These are phyloP conservation scores for Rhamphomyia laevipes DNA, from an alignment of 2,888 invertebrate species.

Conservation along the genomic window DNA sequence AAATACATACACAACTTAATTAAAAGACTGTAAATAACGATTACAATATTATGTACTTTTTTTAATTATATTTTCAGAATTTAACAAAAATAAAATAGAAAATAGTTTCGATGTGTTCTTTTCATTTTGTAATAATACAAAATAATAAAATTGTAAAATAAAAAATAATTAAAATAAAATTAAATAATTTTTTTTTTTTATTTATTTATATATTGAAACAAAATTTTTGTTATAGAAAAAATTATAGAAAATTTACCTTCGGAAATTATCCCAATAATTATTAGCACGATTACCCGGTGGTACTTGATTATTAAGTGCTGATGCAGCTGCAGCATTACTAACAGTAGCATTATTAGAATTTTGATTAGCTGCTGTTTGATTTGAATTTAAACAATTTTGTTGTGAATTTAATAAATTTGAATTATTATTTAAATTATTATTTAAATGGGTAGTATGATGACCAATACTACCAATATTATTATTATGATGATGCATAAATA, in stretches of 20 bases:
- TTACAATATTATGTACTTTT: too few relatives aligned
- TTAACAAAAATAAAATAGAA: too few relatives aligned
- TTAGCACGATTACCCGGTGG: slow-evolving; percentile 83
- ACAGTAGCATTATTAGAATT: slow-evolving; percentile 23
- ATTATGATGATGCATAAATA: slow-evolving; percentile 38
- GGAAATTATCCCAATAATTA: slow-evolving; percentile 90
- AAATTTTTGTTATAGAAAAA: background rate
- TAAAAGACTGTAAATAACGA: too few relatives aligned
- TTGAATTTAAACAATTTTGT: slow-evolving; percentile 16
- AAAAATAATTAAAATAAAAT: too few relatives aligned
- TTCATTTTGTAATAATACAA: too few relatives aligned
- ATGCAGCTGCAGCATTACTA: slow-evolving; percentile 11
- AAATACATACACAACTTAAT: too few relatives aligned
- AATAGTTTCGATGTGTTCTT: too few relatives aligned
- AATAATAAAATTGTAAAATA: too few relatives aligned
- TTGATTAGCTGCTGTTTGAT: slow-evolving; percentile 23
- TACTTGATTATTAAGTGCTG: slow-evolving; percentile 73
- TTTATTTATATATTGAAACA: background rate
- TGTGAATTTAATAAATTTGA: slow-evolving; percentile 12
- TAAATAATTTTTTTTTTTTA: background rate
- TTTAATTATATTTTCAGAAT: too few relatives aligned
- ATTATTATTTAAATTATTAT: slow-evolving; percentile 20
- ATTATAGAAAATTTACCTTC: slow-evolving; percentile 51
- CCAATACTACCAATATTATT: slow-evolving; percentile 24
- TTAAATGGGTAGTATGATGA: slow-evolving; percentile 21